phyloP scores from a whole-genome alignment of 2,888 invertebrate species.

The Andrena praecox region DNA sequence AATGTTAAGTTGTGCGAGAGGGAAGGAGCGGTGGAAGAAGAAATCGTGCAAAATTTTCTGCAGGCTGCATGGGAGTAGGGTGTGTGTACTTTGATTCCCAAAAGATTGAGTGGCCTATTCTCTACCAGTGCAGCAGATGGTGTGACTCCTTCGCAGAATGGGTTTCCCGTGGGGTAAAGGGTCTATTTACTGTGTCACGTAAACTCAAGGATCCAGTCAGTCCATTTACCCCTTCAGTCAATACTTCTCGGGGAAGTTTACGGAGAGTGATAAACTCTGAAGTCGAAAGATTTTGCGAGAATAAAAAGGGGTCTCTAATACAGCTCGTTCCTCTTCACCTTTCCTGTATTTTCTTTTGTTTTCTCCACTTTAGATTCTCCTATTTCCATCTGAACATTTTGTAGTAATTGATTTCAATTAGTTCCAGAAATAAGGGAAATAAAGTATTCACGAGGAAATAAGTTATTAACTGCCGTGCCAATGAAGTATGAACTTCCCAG shows the following conservation, averaged over 20 bases:
- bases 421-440: too few relatives aligned
- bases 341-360: background rate
- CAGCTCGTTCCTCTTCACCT: background rate
- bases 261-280: slow-evolving; percentile 20
- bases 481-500: background rate
- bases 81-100: slow-evolving; percentile 23
- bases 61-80: slow-evolving; percentile 9
- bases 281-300: slow-evolving; percentile 6
- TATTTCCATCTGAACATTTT: background rate
- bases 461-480: too few relatives aligned
- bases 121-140: slow-evolving; percentile 24
- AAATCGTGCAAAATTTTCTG: slow-evolving; percentile 1
- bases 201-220: slow-evolving; percentile 26
- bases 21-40: background rate
- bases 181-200: slow-evolving; percentile 35
- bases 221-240: slow-evolving; percentile 13
- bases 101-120: slow-evolving; percentile 32
- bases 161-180: slow-evolving; percentile 24
- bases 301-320: background rate
- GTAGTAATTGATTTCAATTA: background rate
- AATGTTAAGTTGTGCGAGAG: background rate
- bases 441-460: too few relatives aligned
- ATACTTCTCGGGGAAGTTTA: slow-evolving; percentile 21
- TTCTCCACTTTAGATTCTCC: background rate
- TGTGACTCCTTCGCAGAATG: slow-evolving; percentile 24